Evolutionary conservation across 2,113 vertebrate genomes (phyloP).

Genomic region (Campylorhamphus procurvoides): DNA sequence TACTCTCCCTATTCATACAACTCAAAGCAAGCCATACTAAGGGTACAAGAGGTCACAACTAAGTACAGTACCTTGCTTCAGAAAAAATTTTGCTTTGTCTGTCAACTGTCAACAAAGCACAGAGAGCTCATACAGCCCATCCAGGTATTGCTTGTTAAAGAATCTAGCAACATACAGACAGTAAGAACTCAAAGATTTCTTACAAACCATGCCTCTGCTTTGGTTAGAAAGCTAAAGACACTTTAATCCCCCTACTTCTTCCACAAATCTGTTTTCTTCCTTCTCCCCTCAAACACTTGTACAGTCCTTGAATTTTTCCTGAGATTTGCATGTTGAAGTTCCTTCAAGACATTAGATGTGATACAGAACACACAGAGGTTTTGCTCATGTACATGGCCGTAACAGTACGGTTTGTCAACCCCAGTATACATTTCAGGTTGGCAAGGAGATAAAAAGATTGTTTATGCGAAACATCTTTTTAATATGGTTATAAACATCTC

Average conservation of each 20-base stretch:
- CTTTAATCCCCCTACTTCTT: not conserved
- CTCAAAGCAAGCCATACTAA: constrained; percentile 68
- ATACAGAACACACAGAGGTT: not conserved
- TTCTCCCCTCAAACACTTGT: not conserved
- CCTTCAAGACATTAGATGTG: not conserved
- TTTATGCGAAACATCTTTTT: not conserved
- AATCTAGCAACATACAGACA: constrained; percentile 57
- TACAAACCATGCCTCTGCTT: constrained; percentile 9
- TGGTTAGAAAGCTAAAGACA: constrained; percentile 50
- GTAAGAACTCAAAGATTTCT: constrained; percentile 50
- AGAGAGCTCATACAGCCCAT: constrained; percentile 68
- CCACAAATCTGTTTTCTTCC: not conserved
- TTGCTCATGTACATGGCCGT: not conserved
- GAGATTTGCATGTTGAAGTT: not conserved
- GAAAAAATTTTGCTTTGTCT: constrained; percentile 76
- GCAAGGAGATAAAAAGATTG: not conserved
- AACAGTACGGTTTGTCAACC: not conserved
- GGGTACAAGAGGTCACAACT: constrained; percentile 74
- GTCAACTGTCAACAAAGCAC: constrained; percentile 72
- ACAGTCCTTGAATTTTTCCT: not conserved
- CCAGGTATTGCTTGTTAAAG: constrained; percentile 51
- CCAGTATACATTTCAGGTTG: constrained; percentile 1
- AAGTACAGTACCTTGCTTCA: constrained; percentile 75
- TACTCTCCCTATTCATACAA: constrained; percentile 68
- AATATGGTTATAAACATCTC: not conserved